Evolutionary conservation across 2,113 vertebrate species (phyloP), one percentile per base, ranked within the genome.

Genomic region (Talpa occidentalis): DNA sequence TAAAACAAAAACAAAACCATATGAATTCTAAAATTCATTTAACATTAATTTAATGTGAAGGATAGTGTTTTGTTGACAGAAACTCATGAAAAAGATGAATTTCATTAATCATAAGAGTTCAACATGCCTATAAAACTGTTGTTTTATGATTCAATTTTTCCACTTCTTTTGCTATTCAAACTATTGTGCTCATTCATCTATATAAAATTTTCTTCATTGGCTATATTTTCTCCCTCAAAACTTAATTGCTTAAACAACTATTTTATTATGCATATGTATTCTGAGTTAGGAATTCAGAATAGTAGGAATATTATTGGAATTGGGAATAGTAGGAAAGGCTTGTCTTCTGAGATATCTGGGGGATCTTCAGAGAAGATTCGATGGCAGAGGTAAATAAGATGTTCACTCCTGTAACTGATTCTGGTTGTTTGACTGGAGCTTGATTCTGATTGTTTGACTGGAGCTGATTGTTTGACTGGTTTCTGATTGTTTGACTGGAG

Each of bases 1-100:
- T 91, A 77, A 91, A 26, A 90, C 54, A 59, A 66, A 92, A 94
- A 82, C 28, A 90, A 96, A 89, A 60, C 35, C 32, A 44, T 35
- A 69, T 83, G 42, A 78, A 87, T 40, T 59, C 54, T 72, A 76
- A 88, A 94, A 74, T 83, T 35, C 59, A 93, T 47, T 54, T 88
- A 80, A 77, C 44, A 67, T 94, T 80, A 84, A 82, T 42, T 16
- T 80, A 80, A 72, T 52, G 4, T 21, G 42, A 76, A 81, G 7
- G 69, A 78, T 74, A 49, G 40, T 54, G 7, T 86, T 95, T 95
- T 86, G 42, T 30, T 92, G 35, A 94, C 87, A 66, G 77, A 64
- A 82, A 70, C 40, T 66, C 47, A 40, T 60, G 14, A 90, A 47
- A 73, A 85, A 79, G 84, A 60, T 74, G 17, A 49, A 54, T 76